phyloP scores from a whole-genome alignment of 2,113 vertebrate species.

The Sturnira hondurensis region DNA sequence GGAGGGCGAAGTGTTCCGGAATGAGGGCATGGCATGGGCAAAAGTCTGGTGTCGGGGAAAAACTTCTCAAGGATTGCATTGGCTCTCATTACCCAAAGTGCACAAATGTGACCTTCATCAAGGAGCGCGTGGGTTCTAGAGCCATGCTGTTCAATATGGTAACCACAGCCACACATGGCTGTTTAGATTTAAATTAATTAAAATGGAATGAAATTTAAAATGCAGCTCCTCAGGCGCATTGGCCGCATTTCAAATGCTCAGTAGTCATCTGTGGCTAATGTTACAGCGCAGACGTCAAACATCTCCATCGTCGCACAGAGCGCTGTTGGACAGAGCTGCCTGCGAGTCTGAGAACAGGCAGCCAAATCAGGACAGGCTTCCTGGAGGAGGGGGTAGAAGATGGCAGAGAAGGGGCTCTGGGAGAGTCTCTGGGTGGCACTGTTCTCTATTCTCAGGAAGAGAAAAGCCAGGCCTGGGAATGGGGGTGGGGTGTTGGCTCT shows the following conservation, averaged over 20 bases:
- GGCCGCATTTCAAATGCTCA: not conserved
- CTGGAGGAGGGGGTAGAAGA: constrained; percentile 2
- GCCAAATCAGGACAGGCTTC: not conserved
- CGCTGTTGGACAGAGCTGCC: not conserved
- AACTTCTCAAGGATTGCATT: not conserved
- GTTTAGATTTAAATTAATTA: not conserved
- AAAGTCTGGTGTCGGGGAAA: not conserved
- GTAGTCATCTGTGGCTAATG: not conserved
- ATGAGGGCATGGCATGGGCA: not conserved
- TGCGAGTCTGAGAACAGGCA: not conserved
- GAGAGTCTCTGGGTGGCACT: not conserved
- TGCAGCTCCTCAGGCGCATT: not conserved
- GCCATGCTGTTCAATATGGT: not conserved
- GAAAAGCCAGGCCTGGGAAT: not conserved
- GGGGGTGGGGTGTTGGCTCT: not conserved
- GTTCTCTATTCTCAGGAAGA: not conserved
- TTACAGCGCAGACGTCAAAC: not conserved
- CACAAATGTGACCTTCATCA: not conserved
- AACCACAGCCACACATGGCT: not conserved
- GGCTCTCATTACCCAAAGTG: not conserved
- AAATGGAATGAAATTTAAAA: not conserved
- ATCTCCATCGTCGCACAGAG: not conserved
- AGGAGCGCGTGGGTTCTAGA: not conserved
- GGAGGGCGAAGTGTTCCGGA: not conserved
- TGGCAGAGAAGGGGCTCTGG: not conserved